Base-by-base conservation (phyloP, 1,140 invertebrate genomes). In the Drosophila bocki region DNA sequence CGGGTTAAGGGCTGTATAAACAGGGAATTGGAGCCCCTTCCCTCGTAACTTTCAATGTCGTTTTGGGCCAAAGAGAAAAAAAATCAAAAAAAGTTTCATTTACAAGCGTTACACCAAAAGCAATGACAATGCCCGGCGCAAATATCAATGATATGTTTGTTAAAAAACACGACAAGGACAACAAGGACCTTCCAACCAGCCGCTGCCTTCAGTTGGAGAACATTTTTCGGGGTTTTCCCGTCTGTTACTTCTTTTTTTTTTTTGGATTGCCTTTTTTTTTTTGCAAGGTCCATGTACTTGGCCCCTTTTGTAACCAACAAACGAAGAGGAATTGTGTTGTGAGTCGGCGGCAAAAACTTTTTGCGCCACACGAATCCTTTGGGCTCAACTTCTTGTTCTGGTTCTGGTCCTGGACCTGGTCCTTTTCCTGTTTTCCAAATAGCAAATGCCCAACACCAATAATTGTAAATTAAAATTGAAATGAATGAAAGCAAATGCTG, bases 381-480 rank as follows among this genome's bases (percentile, higher is more conserved):
- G 74, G 62, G 71, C 61, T 54, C 41, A 67, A 33, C 72, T 65
- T 54, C 72, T 75, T 68, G 32, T 54, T 26, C 32, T 53, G 48
- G 29, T 33, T 48, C n/a, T 44, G 42, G 42, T 44, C 2, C 47
- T 50, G 47, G 8, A 17, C 15, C 8, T 12, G 54, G 19, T 56
- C 51, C 59, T 56, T 64, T 72, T 64, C 39, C 59, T 64, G 51
- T 51, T 42, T 19, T 35, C 22, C 35, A 8, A 26, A 58, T 70
- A 42, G 8, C 54, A 47, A 42, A 45, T 39, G 37, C 6, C 39
- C 7, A 41, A 39, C 48, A 42, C 22, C 83, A 88, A 87, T 87
- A 88, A 87, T 88, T 87, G 83, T 88, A 87, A 87, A 87, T 87
- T 87, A 87, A 87, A 87, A 87, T 87, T 88, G 80, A 87, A 87